These are phyloP conservation scores for Channallabes apus DNA, from an alignment of 2,797 vertebrate species.

Conservation along the genomic window DNA sequence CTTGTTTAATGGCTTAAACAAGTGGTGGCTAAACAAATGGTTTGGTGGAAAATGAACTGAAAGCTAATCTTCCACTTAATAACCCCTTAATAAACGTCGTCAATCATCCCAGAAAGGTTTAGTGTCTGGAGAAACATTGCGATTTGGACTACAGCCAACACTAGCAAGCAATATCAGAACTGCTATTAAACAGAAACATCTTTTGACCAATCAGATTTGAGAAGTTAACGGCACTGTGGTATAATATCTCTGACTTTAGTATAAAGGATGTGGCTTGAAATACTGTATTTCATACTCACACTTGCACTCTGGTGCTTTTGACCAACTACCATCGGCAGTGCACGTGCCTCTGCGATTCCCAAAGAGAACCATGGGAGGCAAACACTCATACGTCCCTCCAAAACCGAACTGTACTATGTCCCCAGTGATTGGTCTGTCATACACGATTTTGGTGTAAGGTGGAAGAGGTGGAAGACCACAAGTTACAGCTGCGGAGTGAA, in stretches of 20 bases:
- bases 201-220: neutral
- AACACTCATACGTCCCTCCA: constrained; percentile 77
- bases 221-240: neutral
- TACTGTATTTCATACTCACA: constrained; percentile 64
- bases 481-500: constrained; percentile 70
- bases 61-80: neutral
- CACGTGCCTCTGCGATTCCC: constrained; percentile 80
- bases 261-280: neutral
- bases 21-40: neutral
- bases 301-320: constrained; percentile 77
- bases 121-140: too few relatives aligned
- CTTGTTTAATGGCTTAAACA: too few relatives aligned
- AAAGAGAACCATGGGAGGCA: constrained; percentile 73
- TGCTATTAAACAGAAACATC: neutral
- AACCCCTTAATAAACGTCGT: neutral
- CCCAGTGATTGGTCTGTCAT: constrained; percentile 55
- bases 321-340: constrained; percentile 74
- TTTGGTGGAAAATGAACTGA: neutral
- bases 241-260: neutral
- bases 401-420: constrained; percentile 63
- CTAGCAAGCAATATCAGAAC: neutral
- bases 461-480: constrained; percentile 76
- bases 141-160: too few relatives aligned
- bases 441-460: constrained; percentile 70
- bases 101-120: neutral